Evolutionary conservation across 2,888 invertebrate genomes (phyloP).

Genomic region (Drosophila mimica): DNA sequence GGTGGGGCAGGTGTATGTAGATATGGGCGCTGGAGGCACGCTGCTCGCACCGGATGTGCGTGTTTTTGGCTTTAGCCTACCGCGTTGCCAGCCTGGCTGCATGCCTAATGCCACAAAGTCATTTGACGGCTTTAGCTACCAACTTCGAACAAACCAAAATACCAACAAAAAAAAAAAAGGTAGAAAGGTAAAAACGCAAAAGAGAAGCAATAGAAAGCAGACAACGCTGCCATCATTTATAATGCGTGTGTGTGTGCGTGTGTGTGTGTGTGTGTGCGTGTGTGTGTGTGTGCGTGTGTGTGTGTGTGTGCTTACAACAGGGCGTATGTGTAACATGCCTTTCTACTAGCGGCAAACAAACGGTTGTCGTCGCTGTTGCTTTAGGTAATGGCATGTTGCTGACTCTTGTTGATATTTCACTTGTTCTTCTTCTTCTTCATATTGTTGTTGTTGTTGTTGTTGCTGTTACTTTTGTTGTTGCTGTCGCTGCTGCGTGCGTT

Average conservation of each 20-base stretch:
- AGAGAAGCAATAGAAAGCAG: constrained; percentile 19
- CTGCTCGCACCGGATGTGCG: constrained; percentile 68
- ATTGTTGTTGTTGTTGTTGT: constrained; percentile 27
- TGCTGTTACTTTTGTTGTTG: constrained; percentile 26
- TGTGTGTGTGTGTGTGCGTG: background rate
- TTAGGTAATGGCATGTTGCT: constrained; percentile 34
- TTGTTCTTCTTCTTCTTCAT: constrained; percentile 2
- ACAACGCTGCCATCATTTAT: constrained; percentile 70
- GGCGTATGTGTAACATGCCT: constrained; percentile 75
- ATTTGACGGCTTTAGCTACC: constrained; percentile 74
- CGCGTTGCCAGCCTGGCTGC: constrained; percentile 41
- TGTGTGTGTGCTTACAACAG: constrained; percentile 37
- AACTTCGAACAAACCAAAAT: constrained; percentile 44
- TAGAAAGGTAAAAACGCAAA: constrained; percentile 10
- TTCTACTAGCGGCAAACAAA: constrained; percentile 41
- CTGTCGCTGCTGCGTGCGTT: constrained; percentile 58
- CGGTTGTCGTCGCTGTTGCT: constrained; percentile 45
- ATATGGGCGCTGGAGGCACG: constrained; percentile 37
- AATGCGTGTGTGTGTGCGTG: constrained; percentile 33
- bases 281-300: background rate
- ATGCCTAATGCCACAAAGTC: constrained; percentile 77
- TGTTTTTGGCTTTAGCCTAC: constrained; percentile 50
- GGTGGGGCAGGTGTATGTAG: constrained; percentile 36
- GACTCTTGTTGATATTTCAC: constrained; percentile 24
- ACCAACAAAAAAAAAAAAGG: constrained; percentile 16